Base-by-base conservation (phyloP, 2,113 vertebrate species). In the Equus quagga region DNA sequence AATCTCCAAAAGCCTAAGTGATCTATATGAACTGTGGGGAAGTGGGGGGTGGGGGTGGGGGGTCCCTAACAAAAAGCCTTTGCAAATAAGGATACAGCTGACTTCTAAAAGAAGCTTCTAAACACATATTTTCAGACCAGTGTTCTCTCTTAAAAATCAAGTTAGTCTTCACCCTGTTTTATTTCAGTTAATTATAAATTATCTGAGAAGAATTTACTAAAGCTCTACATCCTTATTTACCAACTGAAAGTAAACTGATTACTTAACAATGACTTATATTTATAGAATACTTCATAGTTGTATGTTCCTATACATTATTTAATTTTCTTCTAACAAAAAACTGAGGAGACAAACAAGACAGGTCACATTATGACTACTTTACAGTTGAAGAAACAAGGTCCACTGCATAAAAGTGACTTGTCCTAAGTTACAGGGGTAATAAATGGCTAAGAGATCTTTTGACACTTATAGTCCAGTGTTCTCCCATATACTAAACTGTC, bases 151-250 rank as follows among this genome's bases (percentile, higher is more conserved):
- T 88, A 79, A 78, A 92, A 64, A 31, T 46, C 41, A 92, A 91
- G 31, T 78, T 75, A 75, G 24, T 33, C 41, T 70, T 89, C 36
- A 78, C 8, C n/a, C 18, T 69, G 23, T 75, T 82, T 76, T 78
- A 89, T 70, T 89, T 82, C 51, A 54, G 46, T 90, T 64, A 79
- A 78, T 51, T 70, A n/a, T 46, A 85, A 96, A 89, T 72, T 64
- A 65, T 85, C n/a, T 85, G n/a, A 70, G 41, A 83, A 8, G 15
- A 88, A 73, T 21, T 41, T 41, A 92, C 78, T 70, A 24, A n/a
- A 4, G 33, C 14, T 76, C 13, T 67, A 36, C 14, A 26, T 44
- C 51, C 33, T 60, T 36, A 69, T 93, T 91, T 94, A 86, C 36
- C 46, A 86, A 69, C 0, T 80, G 49, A 73, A 89, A 28, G 89